Percentiles rank a stretch among this genome's conserved stretches.
phyloP scores from a whole-genome alignment of 2,888 invertebrate species.

The Zelleria hepariella region DNA sequence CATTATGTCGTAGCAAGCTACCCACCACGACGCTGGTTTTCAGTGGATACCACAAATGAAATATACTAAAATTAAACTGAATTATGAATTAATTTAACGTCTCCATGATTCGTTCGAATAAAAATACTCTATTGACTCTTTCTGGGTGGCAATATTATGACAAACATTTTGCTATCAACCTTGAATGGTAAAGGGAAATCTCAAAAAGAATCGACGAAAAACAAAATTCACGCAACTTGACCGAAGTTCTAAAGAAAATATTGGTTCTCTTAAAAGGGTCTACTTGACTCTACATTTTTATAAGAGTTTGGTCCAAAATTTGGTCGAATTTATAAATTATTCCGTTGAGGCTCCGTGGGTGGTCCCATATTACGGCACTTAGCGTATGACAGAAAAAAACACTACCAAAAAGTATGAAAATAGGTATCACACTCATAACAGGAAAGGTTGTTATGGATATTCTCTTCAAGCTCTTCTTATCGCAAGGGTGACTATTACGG shows the following conservation, averaged over 20 bases:
- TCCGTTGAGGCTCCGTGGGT: constrained; percentile 33
- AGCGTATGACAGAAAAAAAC: constrained; percentile 63
- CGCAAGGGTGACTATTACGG: not conserved
- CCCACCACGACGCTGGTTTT: too few relatives aligned
- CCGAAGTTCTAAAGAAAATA: not conserved
- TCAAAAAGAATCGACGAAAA: not conserved
- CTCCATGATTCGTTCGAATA: too few relatives aligned
- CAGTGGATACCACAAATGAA: too few relatives aligned
- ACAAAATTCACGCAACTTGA: not conserved
- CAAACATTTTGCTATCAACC: not conserved
- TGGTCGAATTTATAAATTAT: not conserved
- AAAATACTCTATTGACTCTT: not conserved
- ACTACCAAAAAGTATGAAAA: constrained; percentile 65
- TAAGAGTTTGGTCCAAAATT: not conserved
- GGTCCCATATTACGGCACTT: constrained; percentile 61
- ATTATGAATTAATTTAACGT: too few relatives aligned
- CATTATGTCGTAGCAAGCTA: too few relatives aligned
- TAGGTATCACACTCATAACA: constrained; percentile 43
- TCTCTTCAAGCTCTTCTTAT: constrained; percentile 4
- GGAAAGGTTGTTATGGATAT: constrained; percentile 32
- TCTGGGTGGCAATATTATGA: not conserved
- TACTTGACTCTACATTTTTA: not conserved
- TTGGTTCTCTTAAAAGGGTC: not conserved
- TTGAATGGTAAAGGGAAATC: not conserved
- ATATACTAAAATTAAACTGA: too few relatives aligned